Conservation (phyloP, 2,797 vertebrate genomes). For the Enteromius afrohamiltoni region DNA sequence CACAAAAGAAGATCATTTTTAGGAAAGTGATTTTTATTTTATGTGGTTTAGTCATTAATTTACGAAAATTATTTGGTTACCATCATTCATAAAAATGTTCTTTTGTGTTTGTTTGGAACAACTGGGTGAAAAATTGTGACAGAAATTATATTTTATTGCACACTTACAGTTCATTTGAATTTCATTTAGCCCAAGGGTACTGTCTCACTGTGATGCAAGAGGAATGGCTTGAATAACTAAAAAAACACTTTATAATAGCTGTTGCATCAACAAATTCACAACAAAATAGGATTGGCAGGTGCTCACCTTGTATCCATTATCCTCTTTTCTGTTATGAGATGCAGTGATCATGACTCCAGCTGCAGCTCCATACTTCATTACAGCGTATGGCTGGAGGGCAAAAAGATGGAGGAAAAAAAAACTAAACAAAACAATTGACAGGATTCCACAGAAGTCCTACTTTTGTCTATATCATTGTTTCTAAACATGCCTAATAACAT, state of each 20-base stretch:
- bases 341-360: constrained; percentile 97
- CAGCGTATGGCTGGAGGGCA: constrained; percentile 86
- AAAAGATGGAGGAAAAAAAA: background rate
- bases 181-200: background rate
- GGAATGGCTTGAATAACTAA: background rate
- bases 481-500: background rate
- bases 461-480: background rate
- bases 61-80: background rate
- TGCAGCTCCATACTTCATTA: constrained; percentile 84
- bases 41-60: background rate
- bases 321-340: constrained; percentile 95
- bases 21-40: background rate
- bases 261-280: background rate
- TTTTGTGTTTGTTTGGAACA: background rate
- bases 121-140: background rate
- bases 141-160: background rate
- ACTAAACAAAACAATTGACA: background rate
- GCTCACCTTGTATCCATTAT: constrained; percentile 95
- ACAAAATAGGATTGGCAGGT: background rate
- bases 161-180: background rate
- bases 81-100: background rate
- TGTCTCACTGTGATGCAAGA: background rate
- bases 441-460: background rate
- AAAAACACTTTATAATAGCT: background rate
- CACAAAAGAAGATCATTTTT: background rate